Evolutionary conservation across 1,140 invertebrate species (phyloP), one percentile per base, ranked within the genome.

Genomic region (Centruroides sculpturatus): DNA sequence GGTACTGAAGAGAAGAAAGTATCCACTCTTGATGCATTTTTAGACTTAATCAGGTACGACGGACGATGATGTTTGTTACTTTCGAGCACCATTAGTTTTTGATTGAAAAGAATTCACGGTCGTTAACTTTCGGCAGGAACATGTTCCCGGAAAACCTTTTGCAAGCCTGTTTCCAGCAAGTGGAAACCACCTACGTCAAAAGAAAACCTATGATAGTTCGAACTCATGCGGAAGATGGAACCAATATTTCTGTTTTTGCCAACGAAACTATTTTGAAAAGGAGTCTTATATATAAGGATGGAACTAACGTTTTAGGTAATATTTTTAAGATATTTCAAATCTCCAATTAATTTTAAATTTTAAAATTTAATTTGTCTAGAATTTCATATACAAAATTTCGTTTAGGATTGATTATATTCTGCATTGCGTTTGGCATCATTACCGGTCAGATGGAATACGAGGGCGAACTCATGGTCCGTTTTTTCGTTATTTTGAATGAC

Each of bases 401-500:
- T 59, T 58, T 57, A 68, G 67, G 67, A 34, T 83, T 92, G 57
- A 89, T 92, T 9, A 87, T 89, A 74, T 92, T 91, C 74, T 91
- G 87, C 67, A 74, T 92, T 1, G 81, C 86, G 3, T 92, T 92
- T 69, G 89, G 89, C 5, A 89, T 86, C 34, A 80, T 90, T 48
- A 75, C 90, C 6, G 87, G 87, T 3, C 87, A 86, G 4, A 75
- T 92, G 6, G 88, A 86, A 6, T 67, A 72, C 56, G 70, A 47
- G 73, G 83, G 67, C 80, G 84, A 74, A 79, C 59, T 67, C 3
- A 80, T 87, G 23, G 84, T 89, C 36, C 81, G 89, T 49, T 86
- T 89, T 70, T 90, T 91, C 71, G 81, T 84, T 55, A 82, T 85
- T 50, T 81, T 89, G 46, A 90, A 91, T 70, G 86, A 89, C 71